Conservation (phyloP, 2,888 invertebrate species). For the Trilocha varians region DNA sequence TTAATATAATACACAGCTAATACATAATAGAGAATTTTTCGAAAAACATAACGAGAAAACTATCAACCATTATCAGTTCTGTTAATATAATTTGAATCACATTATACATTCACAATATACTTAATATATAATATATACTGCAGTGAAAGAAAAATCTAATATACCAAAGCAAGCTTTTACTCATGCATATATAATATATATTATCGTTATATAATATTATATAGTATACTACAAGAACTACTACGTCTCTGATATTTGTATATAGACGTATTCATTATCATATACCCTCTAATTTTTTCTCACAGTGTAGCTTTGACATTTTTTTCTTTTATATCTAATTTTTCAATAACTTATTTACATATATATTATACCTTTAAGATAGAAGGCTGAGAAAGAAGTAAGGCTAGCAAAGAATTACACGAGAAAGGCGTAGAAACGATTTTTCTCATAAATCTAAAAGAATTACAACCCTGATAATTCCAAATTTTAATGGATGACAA, state of each 20-base stretch:
- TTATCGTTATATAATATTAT: constrained; percentile 33
- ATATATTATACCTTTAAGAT: constrained; percentile 26
- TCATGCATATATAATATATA: constrained; percentile 24
- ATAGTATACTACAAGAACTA: constrained; percentile 55
- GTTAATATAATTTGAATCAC: constrained; percentile 56
- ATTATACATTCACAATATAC: constrained; percentile 30
- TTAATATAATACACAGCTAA: constrained; percentile 17
- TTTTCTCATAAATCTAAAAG: constrained; percentile 46
- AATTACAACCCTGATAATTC: constrained; percentile 71
- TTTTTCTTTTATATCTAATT: constrained; percentile 57
- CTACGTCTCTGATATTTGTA: constrained; percentile 63
- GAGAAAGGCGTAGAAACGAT: constrained; percentile 25
- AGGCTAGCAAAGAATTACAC: constrained; percentile 50
- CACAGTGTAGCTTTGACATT: constrained; percentile 70
- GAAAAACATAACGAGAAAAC: constrained; percentile 70
- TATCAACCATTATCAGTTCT: constrained; percentile 68
- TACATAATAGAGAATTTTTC: constrained; percentile 54
- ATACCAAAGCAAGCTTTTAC: constrained; percentile 44
- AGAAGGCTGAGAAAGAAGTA: constrained; percentile 29
- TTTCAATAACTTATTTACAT: constrained; percentile 58
- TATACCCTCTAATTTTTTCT: constrained; percentile 67
- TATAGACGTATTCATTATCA: constrained; percentile 43
- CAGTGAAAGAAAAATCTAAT: constrained; percentile 27
- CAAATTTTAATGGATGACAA: constrained; percentile 57
- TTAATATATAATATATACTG: constrained; percentile 16